phyloP scores from a whole-genome alignment of 2,113 vertebrate species.

The Dicaeum eximium region DNA sequence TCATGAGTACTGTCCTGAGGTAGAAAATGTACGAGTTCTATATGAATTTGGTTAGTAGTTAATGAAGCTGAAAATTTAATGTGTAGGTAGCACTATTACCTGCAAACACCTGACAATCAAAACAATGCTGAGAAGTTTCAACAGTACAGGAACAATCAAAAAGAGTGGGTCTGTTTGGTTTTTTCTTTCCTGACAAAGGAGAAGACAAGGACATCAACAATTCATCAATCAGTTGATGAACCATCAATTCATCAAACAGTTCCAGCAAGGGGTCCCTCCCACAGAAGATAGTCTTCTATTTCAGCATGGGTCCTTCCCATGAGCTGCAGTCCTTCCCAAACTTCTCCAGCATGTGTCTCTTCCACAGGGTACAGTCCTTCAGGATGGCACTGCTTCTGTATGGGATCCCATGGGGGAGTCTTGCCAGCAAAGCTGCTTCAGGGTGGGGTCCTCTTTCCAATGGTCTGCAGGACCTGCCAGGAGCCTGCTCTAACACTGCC shows the following conservation, averaged over 20 bases:
- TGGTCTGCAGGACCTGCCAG: background rate
- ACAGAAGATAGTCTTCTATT: accelerated
- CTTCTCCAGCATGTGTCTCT: background rate
- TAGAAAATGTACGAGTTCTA: background rate
- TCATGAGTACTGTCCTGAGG: background rate
- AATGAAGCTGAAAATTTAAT: background rate
- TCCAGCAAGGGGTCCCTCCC: background rate
- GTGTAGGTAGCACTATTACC: background rate
- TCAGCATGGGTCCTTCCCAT: background rate
- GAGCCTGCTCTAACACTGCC: background rate
- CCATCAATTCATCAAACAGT: background rate
- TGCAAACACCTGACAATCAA: background rate
- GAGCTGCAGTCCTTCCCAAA: background rate
- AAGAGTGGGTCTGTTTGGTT: background rate
- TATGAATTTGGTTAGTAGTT: background rate
- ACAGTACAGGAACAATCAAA: background rate
- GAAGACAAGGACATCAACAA: background rate
- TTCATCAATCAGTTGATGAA: background rate
- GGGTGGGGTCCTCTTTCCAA: accelerated
- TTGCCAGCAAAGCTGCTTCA: background rate
- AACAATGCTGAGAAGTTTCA: background rate
- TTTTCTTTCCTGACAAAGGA: background rate
- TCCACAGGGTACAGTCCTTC: background rate
- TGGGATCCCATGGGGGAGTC: no score
- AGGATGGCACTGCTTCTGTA: background rate